Percentiles rank a stretch among this genome's conserved stretches.
phyloP scores from a whole-genome alignment of 2,888 invertebrate species.

The Nowickia ferox region DNA sequence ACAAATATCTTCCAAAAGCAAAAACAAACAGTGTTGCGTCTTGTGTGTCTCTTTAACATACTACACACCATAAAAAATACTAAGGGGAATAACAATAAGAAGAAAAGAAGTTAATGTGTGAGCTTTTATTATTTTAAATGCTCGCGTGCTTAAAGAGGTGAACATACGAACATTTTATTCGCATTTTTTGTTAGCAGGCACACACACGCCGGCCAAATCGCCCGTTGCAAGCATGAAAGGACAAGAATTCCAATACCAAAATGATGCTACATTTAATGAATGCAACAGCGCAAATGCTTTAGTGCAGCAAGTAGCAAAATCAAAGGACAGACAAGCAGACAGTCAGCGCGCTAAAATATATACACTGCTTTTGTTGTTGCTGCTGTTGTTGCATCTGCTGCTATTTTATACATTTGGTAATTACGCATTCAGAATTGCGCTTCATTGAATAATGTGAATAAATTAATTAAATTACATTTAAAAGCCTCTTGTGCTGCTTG shows the following conservation, averaged over 20 bases:
- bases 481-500: constrained; percentile 59
- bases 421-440: constrained; percentile 81
- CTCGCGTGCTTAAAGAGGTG: constrained; percentile 68
- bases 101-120: constrained; percentile 20
- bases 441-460: constrained; percentile 82
- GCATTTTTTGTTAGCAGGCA: not conserved
- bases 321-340: not conserved
- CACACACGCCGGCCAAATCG: constrained; percentile 25
- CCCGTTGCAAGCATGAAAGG: constrained; percentile 40
- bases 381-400: constrained; percentile 25
- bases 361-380: not conserved
- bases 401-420: constrained; percentile 73
- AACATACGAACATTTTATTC: constrained; percentile 42
- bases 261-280: constrained; percentile 56
- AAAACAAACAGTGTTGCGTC: constrained; percentile 8
- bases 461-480: constrained; percentile 82
- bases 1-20: not conserved
- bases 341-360: not conserved
- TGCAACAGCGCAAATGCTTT: constrained; percentile 54
- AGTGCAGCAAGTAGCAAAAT: constrained; percentile 1
- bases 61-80: constrained; percentile 8
- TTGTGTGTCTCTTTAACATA: constrained; percentile 40
- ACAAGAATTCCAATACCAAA: constrained; percentile 60
- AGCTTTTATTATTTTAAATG: constrained; percentile 59
- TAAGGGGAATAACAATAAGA: not conserved